Percentiles rank a stretch among this genome's conserved stretches.
These are phyloP conservation scores for Dreissena rostriformis DNA, from an alignment of 1,140 invertebrate genomes.

Conservation along the genomic window DNA sequence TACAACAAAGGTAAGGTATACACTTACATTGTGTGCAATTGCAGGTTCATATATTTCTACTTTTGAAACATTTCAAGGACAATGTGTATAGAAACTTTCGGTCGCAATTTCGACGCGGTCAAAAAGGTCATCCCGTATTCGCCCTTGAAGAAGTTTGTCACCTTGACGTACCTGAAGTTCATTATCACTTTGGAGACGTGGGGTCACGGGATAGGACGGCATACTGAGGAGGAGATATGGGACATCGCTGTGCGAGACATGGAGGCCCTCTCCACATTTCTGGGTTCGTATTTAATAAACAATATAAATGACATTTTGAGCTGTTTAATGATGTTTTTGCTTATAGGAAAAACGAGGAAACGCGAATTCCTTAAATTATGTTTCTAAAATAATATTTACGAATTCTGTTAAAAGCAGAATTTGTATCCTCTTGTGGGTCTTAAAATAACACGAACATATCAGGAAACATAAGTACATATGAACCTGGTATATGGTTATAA, in stretches of 20 bases:
- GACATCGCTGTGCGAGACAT: constrained; percentile 69
- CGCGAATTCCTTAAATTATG: no score
- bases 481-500: no score
- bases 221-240: constrained; percentile 72
- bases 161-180: constrained; percentile 56
- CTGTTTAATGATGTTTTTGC: constrained; percentile 26
- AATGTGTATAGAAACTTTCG: constrained; percentile 76
- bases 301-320: constrained; percentile 66
- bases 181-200: constrained; percentile 68
- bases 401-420: no score
- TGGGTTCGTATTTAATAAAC: constrained; percentile 63
- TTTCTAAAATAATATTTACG: no score
- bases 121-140: constrained; percentile 68
- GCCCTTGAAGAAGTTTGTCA: constrained; percentile 66
- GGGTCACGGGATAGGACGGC: constrained; percentile 76
- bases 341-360: no score
- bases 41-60: not conserved
- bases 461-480: no score
- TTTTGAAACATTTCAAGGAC: constrained; percentile 63
- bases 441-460: no score
- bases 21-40: constrained; percentile 3
- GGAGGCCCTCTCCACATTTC: constrained; percentile 67
- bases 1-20: not conserved
- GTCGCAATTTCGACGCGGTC: constrained; percentile 62
- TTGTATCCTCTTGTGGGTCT: no score